phyloP scores from a whole-genome alignment of 2,888 invertebrate species.

The Geotrupes spiniger region DNA sequence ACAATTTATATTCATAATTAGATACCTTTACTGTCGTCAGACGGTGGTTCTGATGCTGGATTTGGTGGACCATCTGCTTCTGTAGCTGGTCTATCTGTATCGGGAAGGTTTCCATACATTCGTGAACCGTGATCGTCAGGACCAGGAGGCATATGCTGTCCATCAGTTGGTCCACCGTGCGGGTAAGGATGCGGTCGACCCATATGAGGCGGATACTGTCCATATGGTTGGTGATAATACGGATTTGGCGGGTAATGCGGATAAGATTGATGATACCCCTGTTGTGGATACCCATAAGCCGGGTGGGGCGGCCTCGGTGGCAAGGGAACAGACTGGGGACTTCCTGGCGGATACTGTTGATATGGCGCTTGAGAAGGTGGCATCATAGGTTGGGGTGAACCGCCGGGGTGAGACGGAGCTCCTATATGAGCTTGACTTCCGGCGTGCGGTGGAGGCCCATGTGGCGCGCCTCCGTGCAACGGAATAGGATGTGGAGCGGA shows the following conservation, averaged over 20 bases:
- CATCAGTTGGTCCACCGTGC: conserved; percentile 37
- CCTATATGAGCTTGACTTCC: conserved; percentile 39
- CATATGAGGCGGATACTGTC: conserved; percentile 57
- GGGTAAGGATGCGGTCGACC: conserved; percentile 51
- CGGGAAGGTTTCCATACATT: conserved; percentile 28
- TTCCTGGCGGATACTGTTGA: conserved; percentile 46
- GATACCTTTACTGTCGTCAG: conserved; percentile 19
- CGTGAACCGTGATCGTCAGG: conserved; percentile 31
- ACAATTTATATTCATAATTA: background rate
- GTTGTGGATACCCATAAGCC: conserved; percentile 52
- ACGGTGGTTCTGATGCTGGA: conserved; percentile 18
- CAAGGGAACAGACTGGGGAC: conserved; percentile 54
- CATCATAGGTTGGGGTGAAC: conserved; percentile 46
- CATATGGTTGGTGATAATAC: conserved; percentile 55
- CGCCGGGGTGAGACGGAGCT: conserved; percentile 34
- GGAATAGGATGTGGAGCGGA: conserved; percentile 16
- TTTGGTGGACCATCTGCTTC: conserved; percentile 29
- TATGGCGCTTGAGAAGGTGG: conserved; percentile 46
- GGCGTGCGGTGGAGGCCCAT: conserved; percentile 23
- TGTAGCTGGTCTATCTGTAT: conserved; percentile 25
- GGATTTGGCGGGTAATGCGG: conserved; percentile 53
- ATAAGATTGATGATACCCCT: conserved; percentile 52
- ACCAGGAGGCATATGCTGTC: conserved; percentile 38
- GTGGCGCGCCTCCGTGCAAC: conserved; percentile 37
- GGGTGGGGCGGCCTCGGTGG: conserved; percentile 58